These are phyloP conservation scores for Saturnia japonica DNA, from an alignment of 2,888 invertebrate genomes.

Conservation along the genomic window DNA sequence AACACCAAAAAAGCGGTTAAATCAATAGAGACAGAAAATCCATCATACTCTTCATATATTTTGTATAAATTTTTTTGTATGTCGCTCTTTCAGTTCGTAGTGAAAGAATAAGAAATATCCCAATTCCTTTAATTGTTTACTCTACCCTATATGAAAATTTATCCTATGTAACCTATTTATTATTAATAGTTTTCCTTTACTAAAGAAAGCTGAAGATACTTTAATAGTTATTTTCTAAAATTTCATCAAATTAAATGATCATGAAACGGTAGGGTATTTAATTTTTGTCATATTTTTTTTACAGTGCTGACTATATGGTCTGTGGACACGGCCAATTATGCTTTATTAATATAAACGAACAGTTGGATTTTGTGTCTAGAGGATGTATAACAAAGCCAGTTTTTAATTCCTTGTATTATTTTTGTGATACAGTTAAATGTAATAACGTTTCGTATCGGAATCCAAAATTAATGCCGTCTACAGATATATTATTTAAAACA, in stretches of 20 bases:
- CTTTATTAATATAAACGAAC: slow-evolving; percentile 53
- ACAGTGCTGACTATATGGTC: slow-evolving; percentile 52
- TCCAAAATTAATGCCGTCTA: slow-evolving; percentile 24
- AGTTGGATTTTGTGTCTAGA: slow-evolving; percentile 49
- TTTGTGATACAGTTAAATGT: slow-evolving; percentile 51
- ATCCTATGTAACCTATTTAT: too few species aligned
- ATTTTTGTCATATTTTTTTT: slow-evolving; percentile 32
- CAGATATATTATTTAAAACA: slow-evolving; percentile 4
- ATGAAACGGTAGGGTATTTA: neutral
- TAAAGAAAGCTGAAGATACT: neutral
- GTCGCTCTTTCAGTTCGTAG: too few species aligned
- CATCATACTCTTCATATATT: too few species aligned
- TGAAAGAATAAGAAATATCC: too few species aligned
- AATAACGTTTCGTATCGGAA: slow-evolving; percentile 40
- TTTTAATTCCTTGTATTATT: slow-evolving; percentile 53
- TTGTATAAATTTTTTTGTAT: too few species aligned
- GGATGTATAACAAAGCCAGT: slow-evolving; percentile 55
- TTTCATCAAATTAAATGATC: neutral
- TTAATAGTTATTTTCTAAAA: neutral
- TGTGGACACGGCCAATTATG: slow-evolving; percentile 57
- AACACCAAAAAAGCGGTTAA: too few species aligned
- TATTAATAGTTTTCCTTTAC: neutral
- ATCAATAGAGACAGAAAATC: too few species aligned
- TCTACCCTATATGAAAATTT: too few species aligned
- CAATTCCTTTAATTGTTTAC: too few species aligned